These are phyloP conservation scores for Podarcis cretensis DNA, from an alignment of 2,113 vertebrate species.

Conservation along the genomic window DNA sequence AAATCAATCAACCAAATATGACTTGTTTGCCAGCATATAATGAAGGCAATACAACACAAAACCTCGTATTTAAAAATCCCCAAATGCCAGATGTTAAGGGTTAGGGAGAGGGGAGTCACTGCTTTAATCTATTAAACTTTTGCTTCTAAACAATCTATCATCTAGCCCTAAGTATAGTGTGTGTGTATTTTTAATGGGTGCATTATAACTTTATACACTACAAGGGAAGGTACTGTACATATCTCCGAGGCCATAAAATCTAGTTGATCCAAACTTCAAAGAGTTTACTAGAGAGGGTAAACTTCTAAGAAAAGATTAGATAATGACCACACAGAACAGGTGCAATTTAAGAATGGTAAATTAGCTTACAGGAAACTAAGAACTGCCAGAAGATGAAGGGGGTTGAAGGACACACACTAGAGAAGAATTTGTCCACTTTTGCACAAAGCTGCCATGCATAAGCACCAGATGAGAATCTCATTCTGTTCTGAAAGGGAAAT, in stretches of 20 bases:
- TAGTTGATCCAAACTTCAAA: constrained; percentile 68
- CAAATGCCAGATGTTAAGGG: constrained; percentile 24
- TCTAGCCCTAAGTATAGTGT: constrained; percentile 42
- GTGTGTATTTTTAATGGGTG: constrained; percentile 62
- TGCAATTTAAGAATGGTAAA: constrained; percentile 69
- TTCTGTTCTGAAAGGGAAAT: not conserved
- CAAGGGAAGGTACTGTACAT: constrained; percentile 56
- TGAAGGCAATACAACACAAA: constrained; percentile 6
- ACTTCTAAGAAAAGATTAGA: constrained; percentile 73
- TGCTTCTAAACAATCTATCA: constrained; percentile 57
- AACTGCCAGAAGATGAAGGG: constrained; percentile 60
- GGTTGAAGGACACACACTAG: not conserved
- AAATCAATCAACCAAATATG: no score
- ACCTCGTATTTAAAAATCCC: constrained; percentile 20
- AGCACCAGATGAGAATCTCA: not conserved
- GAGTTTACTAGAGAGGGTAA: constrained; percentile 67
- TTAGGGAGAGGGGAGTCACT: constrained; percentile 42
- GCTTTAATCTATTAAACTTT: constrained; percentile 58
- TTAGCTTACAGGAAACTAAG: constrained; percentile 56
- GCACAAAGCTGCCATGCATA: not conserved
- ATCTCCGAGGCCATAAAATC: constrained; percentile 69
- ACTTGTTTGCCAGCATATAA: constrained; percentile 20
- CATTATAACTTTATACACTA: constrained; percentile 60
- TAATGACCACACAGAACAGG: constrained; percentile 73
- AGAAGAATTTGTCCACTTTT: not conserved